A percentile compares a stretch with the other conserved stretches of the same genome.
phyloP scores from a whole-genome alignment of 2,113 vertebrate genomes.

The Origma solitaria region DNA sequence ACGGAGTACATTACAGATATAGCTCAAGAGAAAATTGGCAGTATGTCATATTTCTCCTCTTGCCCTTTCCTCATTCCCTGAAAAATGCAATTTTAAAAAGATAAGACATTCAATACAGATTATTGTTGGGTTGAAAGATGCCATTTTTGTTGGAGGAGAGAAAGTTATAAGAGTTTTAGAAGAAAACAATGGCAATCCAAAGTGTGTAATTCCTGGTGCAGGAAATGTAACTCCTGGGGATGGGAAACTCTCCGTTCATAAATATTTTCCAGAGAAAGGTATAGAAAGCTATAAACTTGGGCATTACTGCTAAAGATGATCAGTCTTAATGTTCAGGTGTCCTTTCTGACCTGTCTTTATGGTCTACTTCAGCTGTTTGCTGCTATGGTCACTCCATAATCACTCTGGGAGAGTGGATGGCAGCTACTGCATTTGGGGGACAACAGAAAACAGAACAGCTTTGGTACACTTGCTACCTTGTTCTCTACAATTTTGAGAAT shows the following conservation, averaged over 20 bases:
- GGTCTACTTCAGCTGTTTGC: background rate
- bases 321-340: background rate
- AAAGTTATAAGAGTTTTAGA: background rate
- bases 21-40: background rate
- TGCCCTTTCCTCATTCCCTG: background rate
- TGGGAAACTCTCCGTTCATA: background rate
- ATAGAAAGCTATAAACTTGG: background rate
- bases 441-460: background rate
- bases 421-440: background rate
- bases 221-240: background rate
- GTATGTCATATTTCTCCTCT: background rate
- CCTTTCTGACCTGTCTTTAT: background rate
- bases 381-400: background rate
- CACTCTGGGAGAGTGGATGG: background rate
- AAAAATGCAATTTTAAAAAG: background rate
- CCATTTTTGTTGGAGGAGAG: background rate
- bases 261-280: background rate
- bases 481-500: background rate
- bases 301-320: background rate
- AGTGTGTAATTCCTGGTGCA: background rate
- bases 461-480: background rate
- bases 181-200: background rate
- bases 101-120: background rate
- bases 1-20: background rate
- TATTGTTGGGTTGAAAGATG: background rate